A percentile compares a stretch with the other conserved stretches of the same genome.
Evolutionary conservation across 1,140 invertebrate species (phyloP).

Genomic region (Steinernema feltiae): DNA sequence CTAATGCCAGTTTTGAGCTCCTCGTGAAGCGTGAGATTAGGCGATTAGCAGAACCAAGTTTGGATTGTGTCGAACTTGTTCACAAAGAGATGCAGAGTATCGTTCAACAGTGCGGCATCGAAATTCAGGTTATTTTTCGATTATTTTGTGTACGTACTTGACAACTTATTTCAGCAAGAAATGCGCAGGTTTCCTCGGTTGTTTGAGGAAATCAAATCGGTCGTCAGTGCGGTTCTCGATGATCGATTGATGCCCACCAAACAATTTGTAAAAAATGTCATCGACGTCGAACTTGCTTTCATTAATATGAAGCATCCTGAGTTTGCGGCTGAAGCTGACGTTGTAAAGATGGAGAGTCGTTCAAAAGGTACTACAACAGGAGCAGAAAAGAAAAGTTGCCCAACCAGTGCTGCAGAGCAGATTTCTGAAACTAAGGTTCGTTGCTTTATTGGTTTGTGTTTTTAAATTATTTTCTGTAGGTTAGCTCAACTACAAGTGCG

Average conservation of each 20-base stretch:
- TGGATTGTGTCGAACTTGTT: constrained; percentile 83
- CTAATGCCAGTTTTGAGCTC: constrained; percentile 79
- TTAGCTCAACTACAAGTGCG: too few species aligned
- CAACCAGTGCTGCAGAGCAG: neutral
- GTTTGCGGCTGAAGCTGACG: constrained; percentile 84
- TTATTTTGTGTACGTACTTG: too few species aligned
- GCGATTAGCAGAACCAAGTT: constrained; percentile 87
- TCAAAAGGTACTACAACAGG: neutral
- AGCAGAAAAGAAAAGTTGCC: neutral
- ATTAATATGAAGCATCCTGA: constrained; percentile 99
- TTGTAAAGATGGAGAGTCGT: constrained; percentile 62
- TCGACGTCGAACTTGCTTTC: constrained; percentile 93
- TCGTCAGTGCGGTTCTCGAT: constrained; percentile 85
- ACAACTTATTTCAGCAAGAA: constrained; percentile 96
- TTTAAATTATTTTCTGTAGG: too few species aligned
- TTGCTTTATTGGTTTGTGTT: too few species aligned
- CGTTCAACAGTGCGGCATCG: constrained; percentile 92
- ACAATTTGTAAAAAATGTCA: constrained; percentile 76
- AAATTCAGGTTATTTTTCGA: constrained; percentile 61
- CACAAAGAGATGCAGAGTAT: constrained; percentile 99
- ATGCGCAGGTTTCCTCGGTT: constrained; percentile 94
- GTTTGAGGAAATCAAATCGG: constrained; percentile 93
- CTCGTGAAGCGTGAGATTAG: constrained; percentile 94
- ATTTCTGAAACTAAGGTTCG: too few species aligned
- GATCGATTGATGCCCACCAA: constrained; percentile 86